These are phyloP conservation scores for cattle (Bos taurus) DNA, from an alignment of 2,113 vertebrate species.

Conservation along the genomic window ARS-UCD2.0 NC_037330.1:10797501-10798000, in stretches of 20 bases:
- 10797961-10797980: not conserved
- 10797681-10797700: not conserved
- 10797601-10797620: not conserved
- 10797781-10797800: not conserved
- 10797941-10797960: not conserved
- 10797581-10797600: not conserved
- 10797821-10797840: not conserved
- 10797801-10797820: fast-evolving
- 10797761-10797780: not conserved
- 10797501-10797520: not conserved
- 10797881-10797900: not conserved
- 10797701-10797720: not conserved
- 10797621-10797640: not conserved
- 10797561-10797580: not conserved
- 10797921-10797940: not conserved
- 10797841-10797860: not conserved
- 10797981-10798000: not conserved
- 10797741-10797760: not conserved
- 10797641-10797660: not conserved
- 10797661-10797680: not conserved
- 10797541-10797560: not conserved
- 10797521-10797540: not conserved
- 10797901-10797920: fast-evolving
- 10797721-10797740: not conserved
- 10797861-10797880: not conserved